Base-by-base conservation (phyloP, 2,888 invertebrate genomes). In the Himalopsyche anomala region DNA sequence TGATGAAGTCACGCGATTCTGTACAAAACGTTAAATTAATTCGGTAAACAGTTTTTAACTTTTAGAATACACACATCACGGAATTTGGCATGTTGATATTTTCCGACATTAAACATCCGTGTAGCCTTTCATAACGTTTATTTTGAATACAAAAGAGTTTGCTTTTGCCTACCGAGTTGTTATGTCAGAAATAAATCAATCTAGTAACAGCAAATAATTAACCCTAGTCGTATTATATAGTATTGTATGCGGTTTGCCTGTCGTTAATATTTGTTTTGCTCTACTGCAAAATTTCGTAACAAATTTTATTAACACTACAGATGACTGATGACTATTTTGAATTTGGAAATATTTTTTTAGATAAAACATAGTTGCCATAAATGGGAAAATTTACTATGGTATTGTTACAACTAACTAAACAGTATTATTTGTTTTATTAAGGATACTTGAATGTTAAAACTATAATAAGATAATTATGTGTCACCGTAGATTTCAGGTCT, bases 41-140 rank as follows among this genome's bases (percentile, higher is more conserved):
- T 28, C 36, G 36, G 74, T 74, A 74, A 74, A 74, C 36, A 74
- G 4, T 12, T 74, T 15, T 74, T 15, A 74, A 74, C 74, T 74
- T 38, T 74, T 36, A 38, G 12, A 74, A 74, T 74, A 74, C 36
- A 74, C 74, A 74, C 74, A 74, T 74, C 15, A 74, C 15, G 74
- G n/a, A 74, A 36, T 74, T 74, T 74, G 74, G 74, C 74, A 74
- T 74, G 74, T 74, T 74, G 74, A 74, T 74, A 74, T 74, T 74
- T 74, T 36, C 38, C 0, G 36, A 19, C 15, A 19, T 36, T 36
- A 74, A 74, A 19, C 19, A 36, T 36, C 74, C 74, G 74, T 74
- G 12, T 36, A 38, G 36, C 38, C 38, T 74, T 74, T 74, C 74
- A 74, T 36, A 74, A 74, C 74, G 74, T 74, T 74, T 74, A 74